Evolutionary conservation across 2,797 vertebrate species (phyloP).

Genomic region (Gouania willdenowi): DNA sequence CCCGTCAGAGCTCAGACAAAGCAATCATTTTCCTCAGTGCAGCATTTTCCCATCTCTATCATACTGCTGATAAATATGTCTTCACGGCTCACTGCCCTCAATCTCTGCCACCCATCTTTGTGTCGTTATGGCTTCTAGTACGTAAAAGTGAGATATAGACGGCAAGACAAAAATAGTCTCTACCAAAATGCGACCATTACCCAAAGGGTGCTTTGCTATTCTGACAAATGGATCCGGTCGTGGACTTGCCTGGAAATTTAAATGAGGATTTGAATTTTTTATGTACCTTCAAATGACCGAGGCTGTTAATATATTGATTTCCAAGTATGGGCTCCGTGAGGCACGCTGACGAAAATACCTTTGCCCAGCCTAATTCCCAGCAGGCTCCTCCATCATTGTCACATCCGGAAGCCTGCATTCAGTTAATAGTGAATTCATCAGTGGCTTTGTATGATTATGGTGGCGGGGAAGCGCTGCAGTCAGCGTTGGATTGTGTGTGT

Average conservation of each 20-base stretch:
- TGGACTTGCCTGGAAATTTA: constrained; percentile 53
- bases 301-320: constrained; percentile 56
- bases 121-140: constrained; percentile 16
- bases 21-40: constrained; percentile 17
- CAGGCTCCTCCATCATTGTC: constrained; percentile 28
- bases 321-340: no score
- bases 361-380: constrained; percentile 28
- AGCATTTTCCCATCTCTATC: constrained; percentile 17
- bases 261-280: constrained; percentile 75
- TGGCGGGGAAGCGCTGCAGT: no score
- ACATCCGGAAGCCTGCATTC: constrained; percentile 45
- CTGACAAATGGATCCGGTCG: constrained; percentile 65
- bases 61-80: constrained; percentile 34
- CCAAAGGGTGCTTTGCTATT: constrained; percentile 44
- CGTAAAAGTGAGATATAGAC: constrained; percentile 33
- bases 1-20: constrained; percentile 4
- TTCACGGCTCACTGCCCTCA: constrained; percentile 18
- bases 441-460: no score
- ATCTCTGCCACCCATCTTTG: constrained; percentile 33
- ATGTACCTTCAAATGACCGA: constrained; percentile 63
- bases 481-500: no score
- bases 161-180: constrained; percentile 42
- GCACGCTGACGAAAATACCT: no score
- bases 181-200: constrained; percentile 57
- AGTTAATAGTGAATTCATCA: constrained; percentile 31